Evolutionary conservation across 2,797 vertebrate species (phyloP), one percentile per base, ranked within the genome.

Genomic region (Channa striata): DNA sequence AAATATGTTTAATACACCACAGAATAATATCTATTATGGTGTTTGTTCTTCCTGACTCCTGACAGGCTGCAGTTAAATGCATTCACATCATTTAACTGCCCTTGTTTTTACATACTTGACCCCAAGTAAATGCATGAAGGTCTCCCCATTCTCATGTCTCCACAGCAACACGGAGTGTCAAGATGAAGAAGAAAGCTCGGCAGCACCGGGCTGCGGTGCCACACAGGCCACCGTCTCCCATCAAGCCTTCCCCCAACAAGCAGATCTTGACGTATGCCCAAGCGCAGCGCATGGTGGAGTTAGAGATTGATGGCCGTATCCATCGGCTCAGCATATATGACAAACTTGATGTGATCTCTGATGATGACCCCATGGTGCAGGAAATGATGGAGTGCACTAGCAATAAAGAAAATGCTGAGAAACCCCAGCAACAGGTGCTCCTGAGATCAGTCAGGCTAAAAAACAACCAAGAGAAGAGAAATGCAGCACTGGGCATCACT

Each of bases 181-280:
- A 88, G 91, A 99, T 99, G 97, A 97, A 96, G 95, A 98, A 96
- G 93, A 99, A 97, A 95, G 95, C 94, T 87, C 96, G 96, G 93
- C 96, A 95, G 82, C 96, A 96, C 91, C 96, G 96, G 87, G 94
- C 91, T 71, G 91, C 94, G 74, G 91, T 94, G 91, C 91, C 94
- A 61, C 95, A 95, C 82, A 93, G 95, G 82, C 94, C 97, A 5
- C 93, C 96, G 19, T 99, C 97, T 80, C 97, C 97, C 0, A 95
- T 98, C 94, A 97, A 96, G 83, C 96, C 95, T 66, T 99, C 97
- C 4, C 96, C 97, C 0, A 96, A 97, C 34, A 95, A 97, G 87
- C 96, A 99, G 88, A 99, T 97, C n/a, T 85, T 99, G 87, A 99
- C 97, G 0, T 98, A 98, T 1, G 97, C 97, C n/a, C 97, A 99